phyloP scores from a whole-genome alignment of 2,888 invertebrate species.

The Athalia rosae region DNA sequence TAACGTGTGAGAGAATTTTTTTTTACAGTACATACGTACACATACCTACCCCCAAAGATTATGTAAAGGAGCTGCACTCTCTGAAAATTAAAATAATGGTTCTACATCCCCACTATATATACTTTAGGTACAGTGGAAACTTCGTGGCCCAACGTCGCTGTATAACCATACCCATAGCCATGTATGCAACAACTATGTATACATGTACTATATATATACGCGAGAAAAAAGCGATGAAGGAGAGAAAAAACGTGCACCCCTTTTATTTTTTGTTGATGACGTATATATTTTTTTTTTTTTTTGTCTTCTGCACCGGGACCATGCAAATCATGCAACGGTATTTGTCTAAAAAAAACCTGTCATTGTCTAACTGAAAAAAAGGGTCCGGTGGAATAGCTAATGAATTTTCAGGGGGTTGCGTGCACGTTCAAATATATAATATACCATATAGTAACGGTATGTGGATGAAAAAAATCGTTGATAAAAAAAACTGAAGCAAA shows the following conservation, averaged over 20 bases:
- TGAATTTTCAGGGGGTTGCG: constrained; percentile 56
- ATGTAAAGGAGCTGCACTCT: constrained; percentile 58
- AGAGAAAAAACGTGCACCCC: neutral
- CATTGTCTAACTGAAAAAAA: constrained; percentile 53
- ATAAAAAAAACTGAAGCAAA: neutral
- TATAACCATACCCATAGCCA: no score
- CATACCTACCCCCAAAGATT: constrained; percentile 62
- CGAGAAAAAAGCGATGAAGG: neutral
- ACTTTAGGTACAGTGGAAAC: neutral
- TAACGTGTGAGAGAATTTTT: constrained; percentile 58
- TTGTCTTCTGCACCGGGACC: constrained; percentile 44
- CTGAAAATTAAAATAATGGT: constrained; percentile 67
- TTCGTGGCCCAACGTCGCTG: no score
- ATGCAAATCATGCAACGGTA: constrained; percentile 66
- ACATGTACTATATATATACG: neutral
- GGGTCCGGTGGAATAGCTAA: constrained; percentile 55
- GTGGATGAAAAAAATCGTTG: constrained; percentile 21
- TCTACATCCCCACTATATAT: constrained; percentile 46
- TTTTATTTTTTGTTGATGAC: constrained; percentile 7
- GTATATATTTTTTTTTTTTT: constrained; percentile 48
- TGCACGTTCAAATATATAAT: neutral
- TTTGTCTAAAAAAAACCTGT: constrained; percentile 61
- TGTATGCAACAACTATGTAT: neutral
- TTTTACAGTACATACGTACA: constrained; percentile 7
- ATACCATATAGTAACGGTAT: constrained; percentile 19